Percentiles rank a stretch among this genome's conserved stretches.
Evolutionary conservation across 2,113 vertebrate genomes (phyloP).

Genomic region (Accipiter virgatus): DNA sequence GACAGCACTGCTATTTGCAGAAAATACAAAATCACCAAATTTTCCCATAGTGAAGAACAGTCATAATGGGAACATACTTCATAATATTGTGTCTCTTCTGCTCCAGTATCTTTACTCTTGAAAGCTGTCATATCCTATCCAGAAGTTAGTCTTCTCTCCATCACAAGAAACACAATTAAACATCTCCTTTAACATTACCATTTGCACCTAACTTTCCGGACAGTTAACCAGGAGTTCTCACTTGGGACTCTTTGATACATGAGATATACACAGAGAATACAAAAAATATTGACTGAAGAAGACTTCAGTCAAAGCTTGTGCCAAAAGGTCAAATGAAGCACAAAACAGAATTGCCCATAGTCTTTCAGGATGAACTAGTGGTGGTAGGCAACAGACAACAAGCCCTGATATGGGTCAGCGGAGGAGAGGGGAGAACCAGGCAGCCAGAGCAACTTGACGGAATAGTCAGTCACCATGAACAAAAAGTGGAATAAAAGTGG

Average conservation of each 20-base stretch:
- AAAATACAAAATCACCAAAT: not conserved
- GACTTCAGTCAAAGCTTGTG: not conserved
- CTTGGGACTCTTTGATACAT: not conserved
- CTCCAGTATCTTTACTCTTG: not conserved
- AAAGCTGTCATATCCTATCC: not conserved
- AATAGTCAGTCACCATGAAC: not conserved
- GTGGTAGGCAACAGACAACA: not conserved
- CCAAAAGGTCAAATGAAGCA: not conserved
- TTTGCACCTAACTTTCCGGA: not conserved
- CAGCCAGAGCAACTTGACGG: not conserved
- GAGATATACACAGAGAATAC: not conserved
- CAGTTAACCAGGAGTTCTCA: not conserved
- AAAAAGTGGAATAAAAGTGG: not conserved
- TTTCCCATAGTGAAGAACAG: not conserved
- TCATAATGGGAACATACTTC: not conserved
- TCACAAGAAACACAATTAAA: not conserved
- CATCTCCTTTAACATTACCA: not conserved
- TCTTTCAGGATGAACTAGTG: not conserved
- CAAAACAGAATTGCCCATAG: not conserved
- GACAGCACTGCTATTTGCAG: not conserved
- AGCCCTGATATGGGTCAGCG: not conserved
- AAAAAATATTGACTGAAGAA: not conserved
- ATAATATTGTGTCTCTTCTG: not conserved
- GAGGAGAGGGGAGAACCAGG: not conserved
- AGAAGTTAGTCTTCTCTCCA: not conserved